Conservation (phyloP, 1,140 invertebrate genomes). For the Apis laboriosa region DNA sequence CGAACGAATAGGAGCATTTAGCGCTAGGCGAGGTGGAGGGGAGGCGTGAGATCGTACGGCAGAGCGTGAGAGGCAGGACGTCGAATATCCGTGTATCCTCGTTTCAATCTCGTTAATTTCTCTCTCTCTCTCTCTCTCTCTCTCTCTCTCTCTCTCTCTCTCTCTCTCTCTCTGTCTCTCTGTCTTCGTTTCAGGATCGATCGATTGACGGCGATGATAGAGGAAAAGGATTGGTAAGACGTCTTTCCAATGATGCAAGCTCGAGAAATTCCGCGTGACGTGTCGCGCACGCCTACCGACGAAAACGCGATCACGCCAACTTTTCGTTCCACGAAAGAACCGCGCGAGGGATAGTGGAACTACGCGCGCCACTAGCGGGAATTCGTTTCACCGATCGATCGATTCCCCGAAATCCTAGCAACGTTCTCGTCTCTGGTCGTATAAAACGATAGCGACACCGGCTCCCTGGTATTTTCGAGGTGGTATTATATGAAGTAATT, state of each 20-base stretch:
- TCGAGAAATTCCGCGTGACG: background rate
- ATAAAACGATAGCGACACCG: background rate
- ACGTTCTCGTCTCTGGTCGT: background rate
- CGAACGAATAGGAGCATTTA: background rate
- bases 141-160: background rate
- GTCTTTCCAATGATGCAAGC: background rate
- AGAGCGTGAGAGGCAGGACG: background rate
- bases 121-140: background rate
- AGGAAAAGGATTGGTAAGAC: background rate
- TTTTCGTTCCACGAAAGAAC: constrained; percentile 53
- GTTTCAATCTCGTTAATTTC: background rate
- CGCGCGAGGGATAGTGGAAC: constrained; percentile 23
- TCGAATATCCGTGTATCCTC: background rate
- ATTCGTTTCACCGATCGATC: constrained; percentile 6
- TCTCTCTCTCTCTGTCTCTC: background rate
- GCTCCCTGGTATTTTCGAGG: background rate
- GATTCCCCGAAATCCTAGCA: constrained; percentile 50
- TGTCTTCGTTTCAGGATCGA: no score
- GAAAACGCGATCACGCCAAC: constrained; percentile 31
- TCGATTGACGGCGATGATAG: no score
- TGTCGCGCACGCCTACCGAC: background rate
- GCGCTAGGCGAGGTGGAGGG: background rate
- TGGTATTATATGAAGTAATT: background rate
- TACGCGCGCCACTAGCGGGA: background rate
- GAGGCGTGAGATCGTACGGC: background rate